phyloP scores from a whole-genome alignment of 1,140 invertebrate species.

The Musca domestica region DNA sequence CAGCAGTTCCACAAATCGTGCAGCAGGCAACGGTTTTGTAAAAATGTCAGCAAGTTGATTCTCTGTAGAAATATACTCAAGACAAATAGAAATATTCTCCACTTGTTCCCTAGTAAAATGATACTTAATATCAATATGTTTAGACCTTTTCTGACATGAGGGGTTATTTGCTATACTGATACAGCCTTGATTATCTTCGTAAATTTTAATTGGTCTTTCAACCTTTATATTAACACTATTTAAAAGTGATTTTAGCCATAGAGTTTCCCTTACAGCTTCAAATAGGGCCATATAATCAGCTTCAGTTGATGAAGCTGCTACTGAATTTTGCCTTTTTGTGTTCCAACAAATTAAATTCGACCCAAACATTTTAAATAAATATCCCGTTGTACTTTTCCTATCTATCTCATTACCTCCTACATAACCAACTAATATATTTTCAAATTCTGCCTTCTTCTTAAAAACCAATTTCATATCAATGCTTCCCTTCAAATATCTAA shows the following conservation, averaged over 20 bases:
- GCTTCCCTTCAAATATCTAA: too few species aligned
- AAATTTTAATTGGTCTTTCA: slow-evolving; percentile 23
- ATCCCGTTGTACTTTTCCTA: neutral
- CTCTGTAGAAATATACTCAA: slow-evolving; percentile 31
- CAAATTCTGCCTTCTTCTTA: too few species aligned
- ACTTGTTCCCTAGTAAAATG: slow-evolving; percentile 27
- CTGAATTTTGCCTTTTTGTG: neutral
- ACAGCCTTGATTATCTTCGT: slow-evolving; percentile 19
- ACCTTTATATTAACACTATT: slow-evolving; percentile 22
- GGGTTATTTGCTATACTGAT: neutral
- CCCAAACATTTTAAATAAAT: slow-evolving; percentile 2
- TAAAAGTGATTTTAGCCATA: slow-evolving; percentile 3
- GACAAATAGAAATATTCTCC: slow-evolving; percentile 14
- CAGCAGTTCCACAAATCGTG: slow-evolving; percentile 29
- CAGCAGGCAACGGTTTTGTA: slow-evolving; percentile 29
- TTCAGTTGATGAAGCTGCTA: too few species aligned
- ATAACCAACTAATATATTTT: neutral
- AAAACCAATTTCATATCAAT: too few species aligned
- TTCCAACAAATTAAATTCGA: neutral
- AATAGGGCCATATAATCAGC: neutral
- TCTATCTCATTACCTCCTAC: neutral
- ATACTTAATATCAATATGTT: slow-evolving; percentile 27
- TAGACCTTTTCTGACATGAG: slow-evolving; percentile 13
- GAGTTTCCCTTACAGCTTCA: neutral
- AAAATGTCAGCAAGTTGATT: slow-evolving; percentile 31